These are phyloP conservation scores for Vollenhovia emeryi DNA, from an alignment of 1,140 invertebrate genomes.

Conservation along the genomic window DNA sequence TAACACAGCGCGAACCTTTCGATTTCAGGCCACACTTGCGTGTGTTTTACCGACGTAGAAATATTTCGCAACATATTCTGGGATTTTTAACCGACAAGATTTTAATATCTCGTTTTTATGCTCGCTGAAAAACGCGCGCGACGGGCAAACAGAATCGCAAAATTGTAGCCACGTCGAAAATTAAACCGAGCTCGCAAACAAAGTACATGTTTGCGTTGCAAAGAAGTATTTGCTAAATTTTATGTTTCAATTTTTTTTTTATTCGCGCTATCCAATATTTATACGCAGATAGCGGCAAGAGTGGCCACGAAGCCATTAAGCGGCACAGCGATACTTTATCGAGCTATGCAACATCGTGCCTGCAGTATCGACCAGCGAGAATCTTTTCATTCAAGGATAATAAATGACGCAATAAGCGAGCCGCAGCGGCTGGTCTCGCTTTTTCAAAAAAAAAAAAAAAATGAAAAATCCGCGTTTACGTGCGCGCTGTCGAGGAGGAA, in stretches of 20 bases:
- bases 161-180: not conserved
- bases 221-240: not conserved
- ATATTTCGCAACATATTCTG: not conserved
- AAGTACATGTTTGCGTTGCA: not conserved
- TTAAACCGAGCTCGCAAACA: not conserved
- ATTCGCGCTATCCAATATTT: constrained; percentile 13
- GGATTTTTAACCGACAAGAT: not conserved
- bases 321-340: constrained; percentile 19
- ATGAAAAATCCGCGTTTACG: not conserved
- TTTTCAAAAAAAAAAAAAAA: constrained; percentile 10
- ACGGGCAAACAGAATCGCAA: no score
- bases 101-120: not conserved
- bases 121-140: no score
- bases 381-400: constrained; percentile 32
- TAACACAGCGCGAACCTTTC: not conserved
- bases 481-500: not conserved
- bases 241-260: not conserved
- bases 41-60: not conserved
- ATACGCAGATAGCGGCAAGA: not conserved
- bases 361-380: not conserved
- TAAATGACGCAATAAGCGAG: not conserved
- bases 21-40: not conserved
- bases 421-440: not conserved
- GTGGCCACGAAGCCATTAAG: not conserved
- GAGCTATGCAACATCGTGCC: not conserved